Percentiles rank a stretch among this genome's conserved stretches.
Conservation (phyloP, 2,888 invertebrate genomes). For the Drosophila nigritarsus region DNA sequence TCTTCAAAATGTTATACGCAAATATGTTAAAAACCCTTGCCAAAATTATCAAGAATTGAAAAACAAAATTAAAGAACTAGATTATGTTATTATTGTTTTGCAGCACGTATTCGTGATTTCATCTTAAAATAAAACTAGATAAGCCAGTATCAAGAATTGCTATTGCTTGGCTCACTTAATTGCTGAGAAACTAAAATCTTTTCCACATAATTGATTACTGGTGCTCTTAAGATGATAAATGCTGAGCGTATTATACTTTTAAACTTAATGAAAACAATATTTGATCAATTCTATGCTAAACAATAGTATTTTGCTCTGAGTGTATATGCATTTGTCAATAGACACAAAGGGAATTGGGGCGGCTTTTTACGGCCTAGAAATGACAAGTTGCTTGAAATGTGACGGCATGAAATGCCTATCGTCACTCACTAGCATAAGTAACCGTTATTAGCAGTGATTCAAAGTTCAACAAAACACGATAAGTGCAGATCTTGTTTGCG, state of each 20-base stretch:
- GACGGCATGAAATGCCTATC: conserved; percentile 10
- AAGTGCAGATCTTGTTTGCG: conserved; percentile 13
- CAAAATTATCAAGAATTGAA: not conserved
- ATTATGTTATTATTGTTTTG: not conserved
- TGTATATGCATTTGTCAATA: not conserved
- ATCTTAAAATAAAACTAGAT: not conserved
- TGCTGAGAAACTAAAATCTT: not conserved
- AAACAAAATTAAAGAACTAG: not conserved
- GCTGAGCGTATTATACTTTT: not conserved
- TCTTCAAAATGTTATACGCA: not conserved
- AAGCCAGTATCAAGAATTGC: not conserved
- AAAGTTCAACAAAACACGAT: conserved; percentile 33
- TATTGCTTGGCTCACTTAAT: not conserved
- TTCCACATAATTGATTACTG: not conserved
- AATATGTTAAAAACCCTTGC: not conserved
- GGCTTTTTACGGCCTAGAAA: conserved; percentile 8
- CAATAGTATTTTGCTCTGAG: not conserved
- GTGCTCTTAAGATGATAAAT: not conserved
- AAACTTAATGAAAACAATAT: not conserved
- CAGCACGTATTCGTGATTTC: not conserved
- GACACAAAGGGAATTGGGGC: not conserved
- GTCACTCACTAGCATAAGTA: conserved; percentile 2
- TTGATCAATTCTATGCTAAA: not conserved
- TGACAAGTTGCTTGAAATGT: conserved; percentile 29
- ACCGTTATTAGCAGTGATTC: conserved; percentile 10